Evolutionary conservation across 2,797 vertebrate species (phyloP).

Genomic region (Poeciliopsis gracilis): DNA sequence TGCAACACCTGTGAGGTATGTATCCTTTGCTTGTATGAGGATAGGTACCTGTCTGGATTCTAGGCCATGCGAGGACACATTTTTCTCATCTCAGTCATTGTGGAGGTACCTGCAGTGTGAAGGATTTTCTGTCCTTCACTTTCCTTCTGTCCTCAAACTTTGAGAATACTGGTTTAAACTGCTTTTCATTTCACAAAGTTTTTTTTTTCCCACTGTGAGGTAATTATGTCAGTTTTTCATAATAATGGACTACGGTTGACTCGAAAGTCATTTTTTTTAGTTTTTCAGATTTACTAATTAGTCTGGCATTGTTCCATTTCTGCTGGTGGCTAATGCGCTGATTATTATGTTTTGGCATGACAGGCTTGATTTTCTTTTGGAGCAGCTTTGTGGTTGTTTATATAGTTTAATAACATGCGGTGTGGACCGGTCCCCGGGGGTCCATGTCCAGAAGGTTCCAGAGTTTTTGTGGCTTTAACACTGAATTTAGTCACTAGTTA

Average conservation of each 20-base stretch:
- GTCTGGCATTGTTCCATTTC: neutral
- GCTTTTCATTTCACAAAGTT: neutral
- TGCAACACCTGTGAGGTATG: neutral
- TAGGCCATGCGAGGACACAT: neutral
- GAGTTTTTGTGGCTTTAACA: neutral
- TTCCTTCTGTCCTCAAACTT: neutral
- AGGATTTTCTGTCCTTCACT: neutral
- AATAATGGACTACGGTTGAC: neutral
- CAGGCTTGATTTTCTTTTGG: neutral
- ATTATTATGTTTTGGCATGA: neutral
- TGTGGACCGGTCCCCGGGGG: neutral
- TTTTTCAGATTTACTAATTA: neutral
- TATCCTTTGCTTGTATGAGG: neutral
- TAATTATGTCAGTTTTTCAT: neutral
- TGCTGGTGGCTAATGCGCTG: neutral
- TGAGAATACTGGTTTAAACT: neutral
- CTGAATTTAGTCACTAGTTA: neutral
- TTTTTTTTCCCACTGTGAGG: neutral
- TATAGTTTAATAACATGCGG: neutral
- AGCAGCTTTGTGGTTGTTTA: neutral
- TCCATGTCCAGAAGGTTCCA: neutral
- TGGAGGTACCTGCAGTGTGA: neutral
- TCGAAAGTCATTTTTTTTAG: neutral
- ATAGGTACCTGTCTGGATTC: neutral
- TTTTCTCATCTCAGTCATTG: neutral